These are phyloP conservation scores for Styela plicata DNA, from an alignment of 23 tunicate genomes.

Conservation along the genomic window DNA sequence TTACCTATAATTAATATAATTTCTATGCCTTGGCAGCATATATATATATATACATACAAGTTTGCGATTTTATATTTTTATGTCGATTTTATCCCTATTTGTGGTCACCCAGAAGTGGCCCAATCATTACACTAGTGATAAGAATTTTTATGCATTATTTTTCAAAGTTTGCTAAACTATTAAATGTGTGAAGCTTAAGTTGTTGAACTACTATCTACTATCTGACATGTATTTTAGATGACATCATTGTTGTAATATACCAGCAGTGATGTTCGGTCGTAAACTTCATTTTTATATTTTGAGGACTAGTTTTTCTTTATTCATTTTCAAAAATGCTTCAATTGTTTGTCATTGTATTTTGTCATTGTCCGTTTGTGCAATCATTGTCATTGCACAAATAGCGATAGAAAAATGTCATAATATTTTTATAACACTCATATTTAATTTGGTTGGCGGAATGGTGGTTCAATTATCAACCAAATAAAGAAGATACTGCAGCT, in stretches of 20 bases:
- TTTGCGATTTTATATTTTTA: conserved; percentile 32
- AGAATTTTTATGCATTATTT: conserved; percentile 26
- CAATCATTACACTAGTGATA: conserved; percentile 22
- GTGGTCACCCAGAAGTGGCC: conserved; percentile 8
- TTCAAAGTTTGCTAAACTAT: not conserved
- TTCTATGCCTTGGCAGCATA: conserved; percentile 20
- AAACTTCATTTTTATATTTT: not conserved
- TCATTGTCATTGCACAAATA: conserved; percentile 28
- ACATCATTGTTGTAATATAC: too few relatives aligned
- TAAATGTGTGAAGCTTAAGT: conserved; percentile 2
- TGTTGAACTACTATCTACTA: conserved; percentile 10
- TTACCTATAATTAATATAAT: not conserved
- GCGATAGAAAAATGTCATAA: not conserved
- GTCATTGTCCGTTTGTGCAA: conserved; percentile 13
- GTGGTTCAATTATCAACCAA: too few relatives aligned
- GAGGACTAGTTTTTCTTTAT: not conserved
- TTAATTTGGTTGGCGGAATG: too few relatives aligned
- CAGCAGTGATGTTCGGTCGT: not conserved
- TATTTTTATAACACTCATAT: too few relatives aligned
- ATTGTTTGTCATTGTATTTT: conserved; percentile 2
- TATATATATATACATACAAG: too few relatives aligned
- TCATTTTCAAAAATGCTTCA: not conserved
- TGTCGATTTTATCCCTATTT: conserved; percentile 19
- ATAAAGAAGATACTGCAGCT: too few relatives aligned
- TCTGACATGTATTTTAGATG: not conserved